Evolutionary conservation across 2,113 vertebrate genomes (phyloP), one percentile per base, ranked within the genome.

Genomic region (Mystacornis crossleyi): DNA sequence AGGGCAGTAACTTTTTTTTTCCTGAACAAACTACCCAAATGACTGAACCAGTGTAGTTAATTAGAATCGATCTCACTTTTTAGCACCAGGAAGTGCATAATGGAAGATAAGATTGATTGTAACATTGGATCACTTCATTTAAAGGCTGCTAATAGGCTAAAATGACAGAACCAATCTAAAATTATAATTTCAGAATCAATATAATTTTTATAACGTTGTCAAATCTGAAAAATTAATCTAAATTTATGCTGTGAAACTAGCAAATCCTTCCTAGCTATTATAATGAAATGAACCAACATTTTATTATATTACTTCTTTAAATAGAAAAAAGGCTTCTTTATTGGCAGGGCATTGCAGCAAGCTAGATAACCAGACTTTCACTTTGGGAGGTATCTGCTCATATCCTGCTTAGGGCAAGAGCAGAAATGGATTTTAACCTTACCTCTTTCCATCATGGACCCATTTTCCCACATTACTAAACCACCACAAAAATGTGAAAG

Each of bases 151-250:
- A 97, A 97, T 98, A 97, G 94, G 90, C 92, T 96, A 95, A 96
- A 95, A 97, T 96, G 97, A 97, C 95, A 96, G 94, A 97, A 91
- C 96, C 96, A 97, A 97, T 97, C 93, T 97, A 95, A 97, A 97
- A 97, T 97, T 97, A 96, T 95, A 98, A 97, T 97, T 98, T 97
- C 95, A 96, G 92, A 97, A 97, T 98, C 96, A 96, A 97, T 95
- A 96, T 97, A 97, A 97, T 96, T 97, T 97, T 97, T 97, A 97
- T 96, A 97, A 97, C 64, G 4, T 95, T 97, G 95, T 97, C 97
- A 97, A 95, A 97, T 96, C 88, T 97, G 75, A 92, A 96, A 96
- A 96, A 96, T 95, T 96, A 96, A 97, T 94, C 96, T 97, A 96
- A 96, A 97, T 95, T 97, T 95, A 97, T 97, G 89, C 92, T 95